Base-by-base conservation (phyloP, 1,140 invertebrate species). In the Nasonia giraulti region DNA sequence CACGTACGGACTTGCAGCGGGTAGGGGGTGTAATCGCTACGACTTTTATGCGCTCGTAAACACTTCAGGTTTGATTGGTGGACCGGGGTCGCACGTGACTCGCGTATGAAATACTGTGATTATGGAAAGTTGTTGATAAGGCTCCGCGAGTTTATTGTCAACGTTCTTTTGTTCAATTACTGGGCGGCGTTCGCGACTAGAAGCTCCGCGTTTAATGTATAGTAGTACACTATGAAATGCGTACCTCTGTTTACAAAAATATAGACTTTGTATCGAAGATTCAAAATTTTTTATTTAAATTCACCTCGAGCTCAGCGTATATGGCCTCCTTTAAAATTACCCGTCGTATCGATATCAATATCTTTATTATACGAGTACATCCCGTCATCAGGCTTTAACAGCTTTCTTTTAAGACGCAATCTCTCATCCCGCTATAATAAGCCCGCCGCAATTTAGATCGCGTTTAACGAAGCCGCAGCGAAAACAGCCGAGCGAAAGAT, bases 31-130 rank as follows among this genome's bases (percentile, higher is more conserved):
- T 74, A 66, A 75, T 75, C 55, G 66, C 62, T 75, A 5, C 31
- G 47, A 40, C 50, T 62, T 75, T 62, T 75, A 71, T 10, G 20
- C 47, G 71, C 0, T 44, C 47, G 11, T 75, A 82, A 82, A 75
- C 23, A 82, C 20, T 75, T 82, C 31, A 75, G 12, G 2, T 33
- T 82, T 74, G 37, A 81, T 81, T 73, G 12, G 69, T 81, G 17
- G 44, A 44, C 37, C 27, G 0, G n/a, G 17, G 47, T 10, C 20
- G 27, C n/a, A 33, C 20, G n/a, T 20, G 33, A 80, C 12, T n/a
- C 4, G 55, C 55, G 27, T 27, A 6, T 62, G 55, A 62, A 62
- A 62, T 62, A 62, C 55, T 62, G 20, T 62, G 20, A 7, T n/a
- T 62, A 62, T 62, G 55, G 20, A 62, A 62, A 62, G 2, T 62